Percentiles rank a stretch among this genome's conserved stretches.
Evolutionary conservation across 2,888 invertebrate genomes (phyloP).

Genomic region (Cabera pusaria): DNA sequence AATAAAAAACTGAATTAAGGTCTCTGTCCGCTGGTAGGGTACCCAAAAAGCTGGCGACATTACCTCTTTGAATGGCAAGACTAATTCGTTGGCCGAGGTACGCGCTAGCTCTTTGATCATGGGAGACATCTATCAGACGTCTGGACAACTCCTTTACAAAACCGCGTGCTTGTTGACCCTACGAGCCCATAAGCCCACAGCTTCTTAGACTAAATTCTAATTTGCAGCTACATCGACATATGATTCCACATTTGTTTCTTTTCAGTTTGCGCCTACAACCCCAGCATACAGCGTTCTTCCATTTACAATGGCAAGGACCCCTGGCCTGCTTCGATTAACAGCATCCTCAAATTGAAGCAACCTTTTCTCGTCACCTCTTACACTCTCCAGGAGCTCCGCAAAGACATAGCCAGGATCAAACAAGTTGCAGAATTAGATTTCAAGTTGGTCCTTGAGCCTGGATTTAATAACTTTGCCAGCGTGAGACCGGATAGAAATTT

Average conservation of each 20-base stretch:
- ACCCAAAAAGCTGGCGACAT: too few species aligned
- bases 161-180: too few species aligned
- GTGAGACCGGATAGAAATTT: constrained; percentile 89
- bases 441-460: constrained; percentile 79
- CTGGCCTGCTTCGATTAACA: constrained; percentile 86
- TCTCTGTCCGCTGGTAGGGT: too few species aligned
- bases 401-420: constrained; percentile 84
- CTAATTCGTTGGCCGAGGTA: too few species aligned
- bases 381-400: constrained; percentile 85
- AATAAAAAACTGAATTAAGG: too few species aligned
- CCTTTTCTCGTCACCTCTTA: constrained; percentile 87
- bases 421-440: constrained; percentile 72
- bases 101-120: too few species aligned
- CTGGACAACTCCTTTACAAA: too few species aligned
- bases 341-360: constrained; percentile 78
- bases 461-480: constrained; percentile 86
- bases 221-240: too few species aligned
- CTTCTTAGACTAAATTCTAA: too few species aligned
- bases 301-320: constrained; percentile 85
- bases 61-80: too few species aligned
- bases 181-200: too few species aligned
- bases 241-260: constrained; percentile 22
- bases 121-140: too few species aligned
- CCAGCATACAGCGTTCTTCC: constrained; percentile 87
- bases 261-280: constrained; percentile 88